Evolutionary conservation across 1,140 invertebrate species (phyloP).

Genomic region (Bacillus rossius): DNA sequence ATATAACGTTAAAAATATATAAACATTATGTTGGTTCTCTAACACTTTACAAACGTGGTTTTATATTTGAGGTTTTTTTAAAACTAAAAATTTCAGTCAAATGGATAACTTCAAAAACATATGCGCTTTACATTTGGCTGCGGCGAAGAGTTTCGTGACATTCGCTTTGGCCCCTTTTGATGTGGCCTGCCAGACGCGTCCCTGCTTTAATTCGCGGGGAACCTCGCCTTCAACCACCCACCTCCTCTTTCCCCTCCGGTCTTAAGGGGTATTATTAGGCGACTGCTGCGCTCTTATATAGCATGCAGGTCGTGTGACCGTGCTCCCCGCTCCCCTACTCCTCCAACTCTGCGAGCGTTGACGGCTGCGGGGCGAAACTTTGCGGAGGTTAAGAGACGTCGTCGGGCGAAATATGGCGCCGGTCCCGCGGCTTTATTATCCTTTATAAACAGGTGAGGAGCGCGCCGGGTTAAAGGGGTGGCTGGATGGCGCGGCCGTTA

Average conservation of each 20-base stretch:
- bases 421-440: conserved; percentile 11
- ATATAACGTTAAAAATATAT: no score
- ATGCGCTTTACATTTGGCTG: no score
- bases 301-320: background rate
- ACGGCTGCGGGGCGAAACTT: conserved; percentile 13
- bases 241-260: no score
- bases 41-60: no score
- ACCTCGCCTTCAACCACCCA: no score
- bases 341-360: background rate
- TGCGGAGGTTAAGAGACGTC: conserved; percentile 8
- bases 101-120: no score
- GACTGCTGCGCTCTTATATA: conserved; percentile 9
- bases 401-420: conserved; percentile 11
- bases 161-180: no score
- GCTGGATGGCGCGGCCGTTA: no score
- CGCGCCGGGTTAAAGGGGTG: background rate
- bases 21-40: no score
- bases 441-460: conserved; percentile 16
- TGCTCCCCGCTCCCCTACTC: background rate
- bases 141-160: no score
- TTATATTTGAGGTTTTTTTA: no score
- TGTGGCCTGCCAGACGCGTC: background rate
- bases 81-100: no score
- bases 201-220: background rate
- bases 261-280: conserved; percentile 6